Evolutionary conservation across 2,888 invertebrate genomes (phyloP).

Genomic region (Hirtodrosophila cameraria): DNA sequence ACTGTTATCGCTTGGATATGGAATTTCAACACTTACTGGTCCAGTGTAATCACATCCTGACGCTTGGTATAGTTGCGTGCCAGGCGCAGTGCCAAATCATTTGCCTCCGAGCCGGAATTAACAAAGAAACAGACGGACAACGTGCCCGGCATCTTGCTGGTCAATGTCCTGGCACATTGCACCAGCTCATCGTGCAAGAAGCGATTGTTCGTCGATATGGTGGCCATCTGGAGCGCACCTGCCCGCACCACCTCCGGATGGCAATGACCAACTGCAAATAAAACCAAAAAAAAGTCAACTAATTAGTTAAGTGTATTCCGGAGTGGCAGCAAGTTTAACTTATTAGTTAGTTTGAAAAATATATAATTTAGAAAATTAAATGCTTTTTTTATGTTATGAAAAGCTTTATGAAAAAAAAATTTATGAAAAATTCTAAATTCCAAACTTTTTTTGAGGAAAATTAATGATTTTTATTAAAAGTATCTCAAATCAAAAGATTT

Average conservation of each 20-base stretch:
- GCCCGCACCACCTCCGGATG: constrained; percentile 97
- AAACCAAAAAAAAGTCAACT: constrained; percentile 2
- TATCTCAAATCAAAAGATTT: no score
- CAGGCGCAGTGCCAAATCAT: constrained; percentile 96
- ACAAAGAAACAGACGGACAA: constrained; percentile 97
- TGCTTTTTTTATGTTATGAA: no score
- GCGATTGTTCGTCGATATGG: constrained; percentile 97
- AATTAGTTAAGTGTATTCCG: background rate
- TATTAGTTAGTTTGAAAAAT: no score
- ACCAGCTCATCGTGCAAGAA: constrained; percentile 98
- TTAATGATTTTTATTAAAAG: no score
- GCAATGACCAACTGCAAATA: constrained; percentile 96
- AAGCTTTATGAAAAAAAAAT: no score
- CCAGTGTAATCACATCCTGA: constrained; percentile 95
- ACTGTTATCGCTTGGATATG: background rate
- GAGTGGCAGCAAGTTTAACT: no score
- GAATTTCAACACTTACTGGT: constrained; percentile 92
- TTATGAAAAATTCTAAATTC: no score
- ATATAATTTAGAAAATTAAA: no score
- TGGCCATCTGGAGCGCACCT: constrained; percentile 94
- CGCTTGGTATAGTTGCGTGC: constrained; percentile 95
- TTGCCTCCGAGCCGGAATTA: constrained; percentile 99
- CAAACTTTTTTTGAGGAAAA: no score
- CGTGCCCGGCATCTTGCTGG: constrained; percentile 91
- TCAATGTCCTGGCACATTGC: constrained; percentile 93